Percentiles rank a stretch among this genome's conserved stretches.
These are phyloP conservation scores for Cryptophagus acutangulus DNA, from an alignment of 2,888 invertebrate species.

Conservation along the genomic window DNA sequence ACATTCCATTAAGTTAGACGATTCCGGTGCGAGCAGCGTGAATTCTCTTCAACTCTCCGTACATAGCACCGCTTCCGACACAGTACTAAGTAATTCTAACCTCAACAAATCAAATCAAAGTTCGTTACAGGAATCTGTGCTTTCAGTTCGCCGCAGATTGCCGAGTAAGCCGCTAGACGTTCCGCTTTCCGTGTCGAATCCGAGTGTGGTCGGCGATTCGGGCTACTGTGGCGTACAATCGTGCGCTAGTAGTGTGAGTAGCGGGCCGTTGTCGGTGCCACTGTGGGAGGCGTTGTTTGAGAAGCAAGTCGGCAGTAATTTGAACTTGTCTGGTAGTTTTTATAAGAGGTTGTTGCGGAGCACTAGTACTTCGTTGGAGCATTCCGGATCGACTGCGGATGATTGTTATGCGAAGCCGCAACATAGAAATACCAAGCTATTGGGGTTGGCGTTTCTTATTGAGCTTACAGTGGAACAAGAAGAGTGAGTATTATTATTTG, in stretches of 20 bases:
- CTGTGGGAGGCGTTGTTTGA: constrained; percentile 26
- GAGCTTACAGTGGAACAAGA: constrained; percentile 54
- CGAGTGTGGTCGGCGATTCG: constrained; percentile 39
- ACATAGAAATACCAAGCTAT: constrained; percentile 49
- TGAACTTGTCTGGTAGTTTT: constrained; percentile 42
- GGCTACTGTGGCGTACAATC: constrained; percentile 37
- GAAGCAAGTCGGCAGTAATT: not conserved
- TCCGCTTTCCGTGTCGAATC: constrained; percentile 28
- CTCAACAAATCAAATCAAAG: not conserved
- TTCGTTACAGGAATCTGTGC: constrained; percentile 16
- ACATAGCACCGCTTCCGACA: constrained; percentile 42
- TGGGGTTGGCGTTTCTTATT: constrained; percentile 65
- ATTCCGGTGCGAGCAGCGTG: constrained; percentile 40
- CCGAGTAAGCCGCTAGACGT: constrained; percentile 37
- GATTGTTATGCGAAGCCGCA: constrained; percentile 25
- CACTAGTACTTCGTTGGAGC: constrained; percentile 53
- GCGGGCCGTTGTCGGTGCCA: constrained; percentile 33
- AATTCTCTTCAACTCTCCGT: constrained; percentile 39
- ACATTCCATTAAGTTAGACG: constrained; percentile 37
- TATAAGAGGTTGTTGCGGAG: constrained; percentile 54
- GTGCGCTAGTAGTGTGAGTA: constrained; percentile 36
- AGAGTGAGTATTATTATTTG: constrained; percentile 48
- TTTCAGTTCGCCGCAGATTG: constrained; percentile 34
- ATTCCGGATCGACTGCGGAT: constrained; percentile 34
- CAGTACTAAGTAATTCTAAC: constrained; percentile 32